phyloP scores from a whole-genome alignment of 1,140 invertebrate species.

The Pseudomyrmex dendroicus region DNA sequence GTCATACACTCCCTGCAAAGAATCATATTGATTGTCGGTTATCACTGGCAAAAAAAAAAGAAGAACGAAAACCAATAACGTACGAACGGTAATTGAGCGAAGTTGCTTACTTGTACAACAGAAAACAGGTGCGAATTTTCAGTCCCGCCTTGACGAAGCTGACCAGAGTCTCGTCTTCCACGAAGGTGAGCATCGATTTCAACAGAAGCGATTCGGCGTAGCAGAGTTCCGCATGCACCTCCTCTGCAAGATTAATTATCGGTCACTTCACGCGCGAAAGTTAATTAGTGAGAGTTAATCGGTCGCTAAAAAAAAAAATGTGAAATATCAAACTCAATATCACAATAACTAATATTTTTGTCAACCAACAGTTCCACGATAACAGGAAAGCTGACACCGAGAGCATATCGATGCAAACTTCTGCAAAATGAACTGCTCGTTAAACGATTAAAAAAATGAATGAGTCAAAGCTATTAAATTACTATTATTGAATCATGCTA shows the following conservation, averaged over 20 bases:
- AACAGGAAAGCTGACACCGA: too few relatives aligned
- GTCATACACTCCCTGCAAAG: slow-evolving; percentile 92
- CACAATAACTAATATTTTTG: too few relatives aligned
- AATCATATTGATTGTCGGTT: not conserved
- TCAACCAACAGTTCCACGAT: too few relatives aligned
- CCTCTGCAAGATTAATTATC: slow-evolving; percentile 87
- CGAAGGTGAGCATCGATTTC: slow-evolving; percentile 95
- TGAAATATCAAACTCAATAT: too few relatives aligned
- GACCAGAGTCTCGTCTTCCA: slow-evolving; percentile 97
- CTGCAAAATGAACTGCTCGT: too few relatives aligned
- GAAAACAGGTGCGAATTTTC: slow-evolving; percentile 96
- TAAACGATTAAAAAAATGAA: too few relatives aligned
- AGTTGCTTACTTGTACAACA: slow-evolving; percentile 94
- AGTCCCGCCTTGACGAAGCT: slow-evolving; percentile 97
- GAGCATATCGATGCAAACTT: too few relatives aligned
- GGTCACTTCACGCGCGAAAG: slow-evolving; percentile 63
- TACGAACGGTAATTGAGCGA: slow-evolving; percentile 26
- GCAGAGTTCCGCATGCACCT: slow-evolving; percentile 97
- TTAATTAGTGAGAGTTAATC: too few relatives aligned
- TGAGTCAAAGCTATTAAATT: too few relatives aligned
- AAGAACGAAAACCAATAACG: slow-evolving; percentile 17
- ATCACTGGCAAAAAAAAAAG: not conserved
- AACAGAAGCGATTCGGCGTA: slow-evolving; percentile 96
- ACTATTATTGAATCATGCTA: too few relatives aligned
- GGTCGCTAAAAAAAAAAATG: too few relatives aligned